Conservation (phyloP, 1,140 invertebrate species). For the Lamellibrachia luymesi region DNA sequence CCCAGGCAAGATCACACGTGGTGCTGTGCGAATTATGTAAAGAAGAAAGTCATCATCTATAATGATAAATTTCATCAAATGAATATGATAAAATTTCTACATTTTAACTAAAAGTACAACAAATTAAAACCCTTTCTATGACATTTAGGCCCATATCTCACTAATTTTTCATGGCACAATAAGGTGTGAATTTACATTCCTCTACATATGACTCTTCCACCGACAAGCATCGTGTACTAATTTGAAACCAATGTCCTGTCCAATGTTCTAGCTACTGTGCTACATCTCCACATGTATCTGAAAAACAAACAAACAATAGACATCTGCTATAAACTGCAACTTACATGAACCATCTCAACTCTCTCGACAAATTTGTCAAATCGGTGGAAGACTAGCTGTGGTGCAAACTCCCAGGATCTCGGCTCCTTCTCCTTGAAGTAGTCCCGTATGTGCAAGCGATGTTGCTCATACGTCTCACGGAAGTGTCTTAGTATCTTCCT, state of each 20-base stretch:
- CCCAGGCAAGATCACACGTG: too few species aligned
- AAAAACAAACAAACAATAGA: neutral
- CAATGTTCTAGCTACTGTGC: neutral
- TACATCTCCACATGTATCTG: neutral
- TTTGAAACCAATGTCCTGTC: neutral
- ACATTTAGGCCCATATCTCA: neutral
- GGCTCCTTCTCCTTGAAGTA: constrained; percentile 62
- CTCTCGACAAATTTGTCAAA: constrained; percentile 81
- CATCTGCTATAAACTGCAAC: constrained; percentile 16
- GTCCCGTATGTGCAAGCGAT: constrained; percentile 68
- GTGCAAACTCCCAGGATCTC: constrained; percentile 84
- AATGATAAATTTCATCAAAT: neutral
- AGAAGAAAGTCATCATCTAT: neutral
- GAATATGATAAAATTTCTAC: neutral
- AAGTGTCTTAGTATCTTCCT: constrained; percentile 74
- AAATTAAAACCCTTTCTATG: neutral
- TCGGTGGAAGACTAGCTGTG: constrained; percentile 80
- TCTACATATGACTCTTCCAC: neutral
- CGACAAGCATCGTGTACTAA: neutral
- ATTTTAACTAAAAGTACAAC: neutral
- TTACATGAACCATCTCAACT: constrained; percentile 75
- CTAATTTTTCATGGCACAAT: neutral
- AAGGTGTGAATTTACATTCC: neutral
- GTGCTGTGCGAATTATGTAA: neutral
- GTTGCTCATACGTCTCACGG: constrained; percentile 66